Conservation (phyloP, 2,113 vertebrate species). For the Accipiter cooperii region DNA sequence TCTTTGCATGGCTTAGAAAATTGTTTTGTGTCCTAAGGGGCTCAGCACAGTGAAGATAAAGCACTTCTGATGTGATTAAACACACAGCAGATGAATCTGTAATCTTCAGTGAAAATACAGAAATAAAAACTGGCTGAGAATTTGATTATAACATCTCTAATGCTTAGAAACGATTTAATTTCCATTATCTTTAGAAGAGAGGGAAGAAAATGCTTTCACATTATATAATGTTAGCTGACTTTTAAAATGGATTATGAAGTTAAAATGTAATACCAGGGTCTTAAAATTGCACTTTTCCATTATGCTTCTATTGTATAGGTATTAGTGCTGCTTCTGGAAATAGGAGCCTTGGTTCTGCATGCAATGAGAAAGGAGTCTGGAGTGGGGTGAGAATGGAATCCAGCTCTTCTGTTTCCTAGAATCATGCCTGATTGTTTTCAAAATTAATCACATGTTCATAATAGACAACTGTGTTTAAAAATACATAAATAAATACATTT, state of each 20-base stretch:
- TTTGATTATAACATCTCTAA: not conserved
- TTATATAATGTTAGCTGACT: not conserved
- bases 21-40: not conserved
- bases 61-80: not conserved
- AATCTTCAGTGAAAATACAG: not conserved
- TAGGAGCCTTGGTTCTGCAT: not conserved
- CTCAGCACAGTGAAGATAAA: not conserved
- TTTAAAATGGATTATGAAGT: not conserved
- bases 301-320: not conserved
- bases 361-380: not conserved
- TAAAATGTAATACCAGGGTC: not conserved
- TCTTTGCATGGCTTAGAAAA: not conserved
- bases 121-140: not conserved
- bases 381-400: not conserved
- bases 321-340: not conserved
- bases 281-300: not conserved
- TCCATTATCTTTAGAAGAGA: not conserved
- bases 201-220: not conserved
- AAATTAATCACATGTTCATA: not conserved
- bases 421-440: not conserved
- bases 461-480: not conserved
- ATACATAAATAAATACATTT: not conserved
- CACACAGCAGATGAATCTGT: not conserved
- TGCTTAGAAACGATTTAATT: not conserved
- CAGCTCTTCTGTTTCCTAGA: not conserved